These are phyloP conservation scores for Acyrthosiphon pisum DNA, from an alignment of 1,140 invertebrate species.

Conservation along the genomic window DNA sequence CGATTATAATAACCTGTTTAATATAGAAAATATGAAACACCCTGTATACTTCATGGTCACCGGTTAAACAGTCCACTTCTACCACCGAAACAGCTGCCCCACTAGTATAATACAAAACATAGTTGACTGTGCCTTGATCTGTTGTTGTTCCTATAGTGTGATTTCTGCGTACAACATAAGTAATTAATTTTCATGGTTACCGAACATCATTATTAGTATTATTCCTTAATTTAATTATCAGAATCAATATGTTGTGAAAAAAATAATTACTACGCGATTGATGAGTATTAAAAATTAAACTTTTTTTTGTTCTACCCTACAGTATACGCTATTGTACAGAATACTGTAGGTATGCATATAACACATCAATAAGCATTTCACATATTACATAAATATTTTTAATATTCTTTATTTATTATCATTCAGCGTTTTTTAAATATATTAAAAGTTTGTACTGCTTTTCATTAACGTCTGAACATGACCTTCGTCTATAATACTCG, in stretches of 20 bases:
- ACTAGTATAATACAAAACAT: slow-evolving; percentile 84
- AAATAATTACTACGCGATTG: not conserved
- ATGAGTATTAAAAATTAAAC: not conserved
- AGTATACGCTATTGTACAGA: not conserved
- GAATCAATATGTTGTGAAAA: not conserved
- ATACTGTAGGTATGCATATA: too few species aligned
- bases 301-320: not conserved
- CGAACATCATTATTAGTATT: not conserved
- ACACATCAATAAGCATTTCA: not conserved
- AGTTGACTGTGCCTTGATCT: slow-evolving; percentile 75
- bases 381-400: not conserved
- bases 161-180: slow-evolving; percentile 63
- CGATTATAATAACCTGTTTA: not conserved
- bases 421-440: not conserved
- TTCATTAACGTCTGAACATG: not conserved
- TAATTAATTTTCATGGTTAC: slow-evolving; percentile 41
- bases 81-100: slow-evolving; percentile 82
- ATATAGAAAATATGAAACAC: not conserved
- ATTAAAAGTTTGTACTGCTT: not conserved
- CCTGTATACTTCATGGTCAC: slow-evolving; percentile 76
- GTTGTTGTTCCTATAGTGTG: slow-evolving; percentile 70
- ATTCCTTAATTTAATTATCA: not conserved
- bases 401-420: not conserved
- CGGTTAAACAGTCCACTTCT: slow-evolving; percentile 87
- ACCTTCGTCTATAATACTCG: not conserved